Base-by-base conservation (phyloP, 2,113 vertebrate species). In the Hippopotamus amphibius region DNA sequence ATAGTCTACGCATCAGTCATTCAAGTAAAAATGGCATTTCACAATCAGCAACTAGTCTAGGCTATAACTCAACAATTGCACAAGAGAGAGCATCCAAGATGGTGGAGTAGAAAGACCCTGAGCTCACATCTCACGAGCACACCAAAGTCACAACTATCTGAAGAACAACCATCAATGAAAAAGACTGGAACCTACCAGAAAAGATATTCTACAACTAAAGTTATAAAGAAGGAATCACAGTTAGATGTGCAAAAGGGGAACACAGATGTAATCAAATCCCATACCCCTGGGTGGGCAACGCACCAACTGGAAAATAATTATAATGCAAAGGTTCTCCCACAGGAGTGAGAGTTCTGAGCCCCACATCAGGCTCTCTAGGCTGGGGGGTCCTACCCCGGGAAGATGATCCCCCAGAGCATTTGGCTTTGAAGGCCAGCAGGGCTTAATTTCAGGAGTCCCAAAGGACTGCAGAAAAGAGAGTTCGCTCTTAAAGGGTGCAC, bases 11-110 rank as follows among this genome's bases (percentile, higher is more conserved):
- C 22, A 63, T 88, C 26, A 77, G 33, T 61, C 72, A 92, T 80
- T 94, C 48, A 71, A 81, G 69, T 53, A 84, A 92, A 93, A 80
- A 92, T 89, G 30, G 15, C 16, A 87, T 48, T 87, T 93, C 66
- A 53, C 19, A 76, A n/a, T 90, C 61, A 82, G 61, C 10, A 12
- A 21, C 55, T 87, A 68, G 26, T 57, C 43, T 63, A 86, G 9
- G 33, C 95, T 55, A 88, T 3, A 86, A 66, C 21, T 82, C 37
- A 74, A 83, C 9, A 76, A 71, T 22, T 55, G 14, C 9, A 50
- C 3, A 50, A 33, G 9, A 33, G 9, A 77, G 16, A 21, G 28
- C 21, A 16, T 19, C 16, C 46, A 33, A 21, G 26, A 48, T 2
- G 30, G 26, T 37, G 7, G 30, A n/a, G 1, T 2, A 50, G 28